Base-by-base conservation (phyloP, 2,113 vertebrate species). In the Kryptolebias marmoratus region DNA sequence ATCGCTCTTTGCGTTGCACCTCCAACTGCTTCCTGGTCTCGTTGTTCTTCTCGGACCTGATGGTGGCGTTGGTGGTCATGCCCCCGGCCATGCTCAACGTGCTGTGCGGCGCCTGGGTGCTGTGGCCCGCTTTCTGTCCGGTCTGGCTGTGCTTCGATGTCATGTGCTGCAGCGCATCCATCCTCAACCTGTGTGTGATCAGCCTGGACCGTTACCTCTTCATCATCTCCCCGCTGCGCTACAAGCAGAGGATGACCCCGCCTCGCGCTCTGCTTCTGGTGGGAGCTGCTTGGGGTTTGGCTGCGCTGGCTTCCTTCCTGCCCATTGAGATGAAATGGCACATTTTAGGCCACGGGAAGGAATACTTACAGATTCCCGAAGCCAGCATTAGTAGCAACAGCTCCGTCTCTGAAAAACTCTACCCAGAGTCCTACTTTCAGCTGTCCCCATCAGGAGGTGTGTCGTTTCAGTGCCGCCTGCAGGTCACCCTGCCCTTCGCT, bases 101-200 rank as follows among this genome's bases (percentile, higher is more conserved):
- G 68, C 92, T 98, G 55, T 97, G 95, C 0, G 97, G 97, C 7
- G 93, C 90, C 81, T 98, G 97, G 97, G 95, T 97, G 89, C 92
- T 99, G 80, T 94, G 90, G 78, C 92, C 92, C 0, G 88, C 92
- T 57, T 95, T 99, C 79, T 99, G 98, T 87, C 95, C 94, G 0
- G 91, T 98, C 71, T 98, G 97, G 97, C 94, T 94, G 61, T 95
- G 96, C 91, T 98, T 98, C 0, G 97, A 99, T 0, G 95, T 98
- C 78, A 98, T 99, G 97, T 98, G 97, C 93, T 98, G 97, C 90
- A 98, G 97, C 2, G 97, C 97, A 6, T 99, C 97, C 90, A 99
- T 98, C 86, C 95, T 99, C 75, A 98, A 99, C 95, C 94, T 99
- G 56, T 98, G 97, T 44, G 90, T 96, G 87, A 99, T 99, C 93